Conservation (phyloP, 2,888 invertebrate species). For the Argyra leucocephala region DNA sequence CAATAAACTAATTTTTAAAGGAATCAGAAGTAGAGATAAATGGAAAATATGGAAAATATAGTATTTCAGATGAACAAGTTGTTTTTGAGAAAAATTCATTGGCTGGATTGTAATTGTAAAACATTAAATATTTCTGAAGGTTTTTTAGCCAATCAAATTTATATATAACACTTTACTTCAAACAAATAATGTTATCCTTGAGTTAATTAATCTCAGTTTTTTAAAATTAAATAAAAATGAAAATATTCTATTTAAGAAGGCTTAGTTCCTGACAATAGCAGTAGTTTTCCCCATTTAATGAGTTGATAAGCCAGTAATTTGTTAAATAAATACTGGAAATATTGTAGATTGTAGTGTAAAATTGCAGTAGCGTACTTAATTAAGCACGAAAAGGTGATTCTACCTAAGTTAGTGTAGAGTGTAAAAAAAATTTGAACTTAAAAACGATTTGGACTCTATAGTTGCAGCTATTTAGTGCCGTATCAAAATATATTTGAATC, state of each 20-base stretch:
- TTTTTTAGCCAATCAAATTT: not conserved
- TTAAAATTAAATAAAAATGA: not conserved
- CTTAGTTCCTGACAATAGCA: too few relatives aligned
- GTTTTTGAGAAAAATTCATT: not conserved
- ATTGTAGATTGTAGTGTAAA: too few relatives aligned
- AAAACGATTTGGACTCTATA: not conserved
- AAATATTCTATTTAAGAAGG: too few relatives aligned
- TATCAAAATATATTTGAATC: not conserved
- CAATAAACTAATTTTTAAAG: slow-evolving; percentile 7
- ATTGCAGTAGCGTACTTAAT: too few relatives aligned
- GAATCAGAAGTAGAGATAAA: not conserved
- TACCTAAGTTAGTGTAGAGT: too few relatives aligned
- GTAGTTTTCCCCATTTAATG: not conserved
- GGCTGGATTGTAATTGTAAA: not conserved
- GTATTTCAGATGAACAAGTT: not conserved
- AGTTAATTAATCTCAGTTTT: not conserved
- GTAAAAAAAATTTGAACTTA: too few relatives aligned
- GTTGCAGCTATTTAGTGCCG: not conserved
- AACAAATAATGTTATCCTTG: not conserved
- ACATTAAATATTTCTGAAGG: not conserved
- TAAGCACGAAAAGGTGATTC: too few relatives aligned
- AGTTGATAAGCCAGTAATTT: too few relatives aligned
- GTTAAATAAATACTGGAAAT: not conserved
- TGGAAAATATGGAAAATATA: not conserved
- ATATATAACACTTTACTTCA: not conserved